These are phyloP conservation scores for Megalurothrips usitatus DNA, from an alignment of 2,888 invertebrate genomes.

Conservation along the genomic window DNA sequence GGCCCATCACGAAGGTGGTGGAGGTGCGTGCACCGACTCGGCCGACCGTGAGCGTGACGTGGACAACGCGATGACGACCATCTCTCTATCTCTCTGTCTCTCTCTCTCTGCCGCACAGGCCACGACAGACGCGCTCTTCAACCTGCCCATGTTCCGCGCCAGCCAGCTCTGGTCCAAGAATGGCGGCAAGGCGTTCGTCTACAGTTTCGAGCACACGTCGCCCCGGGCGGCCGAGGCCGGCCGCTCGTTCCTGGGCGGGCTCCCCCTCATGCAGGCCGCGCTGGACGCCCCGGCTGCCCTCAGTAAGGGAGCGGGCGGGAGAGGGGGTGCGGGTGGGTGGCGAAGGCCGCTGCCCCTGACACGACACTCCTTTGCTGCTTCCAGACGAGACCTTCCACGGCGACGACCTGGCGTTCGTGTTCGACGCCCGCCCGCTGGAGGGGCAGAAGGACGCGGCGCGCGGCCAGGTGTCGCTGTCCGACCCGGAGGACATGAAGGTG, in stretches of 20 bases:
- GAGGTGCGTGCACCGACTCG: constrained; percentile 34
- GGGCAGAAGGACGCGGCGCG: constrained; percentile 38
- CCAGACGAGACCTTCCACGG: constrained; percentile 51
- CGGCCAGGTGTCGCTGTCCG: constrained; percentile 43
- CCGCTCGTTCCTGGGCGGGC: constrained; percentile 56
- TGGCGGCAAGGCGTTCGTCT: constrained; percentile 61
- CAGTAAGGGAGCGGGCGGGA: not conserved
- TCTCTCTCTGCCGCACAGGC: constrained; percentile 48
- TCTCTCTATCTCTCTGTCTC: no score
- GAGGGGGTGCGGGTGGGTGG: not conserved
- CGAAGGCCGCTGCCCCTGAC: not conserved
- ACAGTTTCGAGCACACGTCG: constrained; percentile 69
- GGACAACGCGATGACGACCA: no score
- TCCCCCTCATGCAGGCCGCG: constrained; percentile 52
- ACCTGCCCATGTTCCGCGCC: constrained; percentile 68
- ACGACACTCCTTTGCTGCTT: not conserved
- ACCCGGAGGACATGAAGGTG: constrained; percentile 58
- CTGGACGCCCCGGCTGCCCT: constrained; percentile 24
- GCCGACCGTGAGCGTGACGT: not conserved
- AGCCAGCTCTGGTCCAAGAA: constrained; percentile 63
- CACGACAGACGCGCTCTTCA: constrained; percentile 63
- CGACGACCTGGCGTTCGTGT: constrained; percentile 67
- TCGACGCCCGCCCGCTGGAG: constrained; percentile 54
- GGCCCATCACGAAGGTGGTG: constrained; percentile 33
- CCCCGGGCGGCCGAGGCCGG: constrained; percentile 57